Conservation (phyloP, 2,888 invertebrate species). For the Aspidiotus destructor region DNA sequence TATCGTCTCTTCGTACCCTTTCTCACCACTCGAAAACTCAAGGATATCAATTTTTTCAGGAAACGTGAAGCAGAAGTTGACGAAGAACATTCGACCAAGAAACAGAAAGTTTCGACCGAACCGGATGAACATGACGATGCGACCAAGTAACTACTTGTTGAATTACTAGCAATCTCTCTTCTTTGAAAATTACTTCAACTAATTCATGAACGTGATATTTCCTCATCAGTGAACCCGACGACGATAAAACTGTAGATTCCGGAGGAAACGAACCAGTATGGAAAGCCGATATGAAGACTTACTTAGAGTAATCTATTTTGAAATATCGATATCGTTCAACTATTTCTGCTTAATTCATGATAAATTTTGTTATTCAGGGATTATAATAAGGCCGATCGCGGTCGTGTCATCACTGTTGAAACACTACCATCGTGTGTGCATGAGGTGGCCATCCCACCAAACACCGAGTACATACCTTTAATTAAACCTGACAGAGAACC, state of each 20-base stretch:
- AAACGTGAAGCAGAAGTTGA: neutral
- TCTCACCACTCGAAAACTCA: neutral
- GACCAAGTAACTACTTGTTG: too few species aligned
- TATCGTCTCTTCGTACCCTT: neutral
- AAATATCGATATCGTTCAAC: neutral
- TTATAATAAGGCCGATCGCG: slow-evolving; percentile 11
- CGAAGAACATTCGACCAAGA: neutral
- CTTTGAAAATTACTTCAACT: too few species aligned
- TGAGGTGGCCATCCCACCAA: slow-evolving; percentile 89
- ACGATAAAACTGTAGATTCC: too few species aligned
- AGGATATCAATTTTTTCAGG: neutral
- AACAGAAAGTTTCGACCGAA: neutral
- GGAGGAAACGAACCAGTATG: neutral
- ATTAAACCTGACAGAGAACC: slow-evolving; percentile 55
- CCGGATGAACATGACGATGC: too few species aligned
- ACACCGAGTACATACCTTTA: slow-evolving; percentile 63
- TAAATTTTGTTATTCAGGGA: slow-evolving; percentile 7
- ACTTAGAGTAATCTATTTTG: slow-evolving; percentile 9
- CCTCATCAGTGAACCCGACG: too few species aligned
- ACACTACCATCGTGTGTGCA: slow-evolving; percentile 89
- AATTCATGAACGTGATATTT: too few species aligned
- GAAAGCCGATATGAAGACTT: slow-evolving; percentile 20
- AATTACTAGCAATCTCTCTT: too few species aligned
- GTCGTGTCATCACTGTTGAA: slow-evolving; percentile 49
- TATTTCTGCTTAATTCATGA: neutral